Base-by-base conservation (phyloP, 2,888 invertebrate genomes). In the Invenusta paracnida region DNA sequence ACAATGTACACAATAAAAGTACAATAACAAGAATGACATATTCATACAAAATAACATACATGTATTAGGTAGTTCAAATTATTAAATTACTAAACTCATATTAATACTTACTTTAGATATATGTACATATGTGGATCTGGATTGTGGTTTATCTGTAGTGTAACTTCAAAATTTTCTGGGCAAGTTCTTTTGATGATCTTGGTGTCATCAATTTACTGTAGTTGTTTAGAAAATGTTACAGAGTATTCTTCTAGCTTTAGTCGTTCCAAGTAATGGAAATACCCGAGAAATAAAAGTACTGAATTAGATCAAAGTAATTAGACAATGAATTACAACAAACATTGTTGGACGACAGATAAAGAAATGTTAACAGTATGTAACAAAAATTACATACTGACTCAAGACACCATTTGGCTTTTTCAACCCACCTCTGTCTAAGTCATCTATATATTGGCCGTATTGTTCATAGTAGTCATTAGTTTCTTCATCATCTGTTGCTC, bases 381-480 rank as follows among this genome's bases (percentile, higher is more conserved):
- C 48, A 73, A 73, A 73, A 73, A 73, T n/a, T 73, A 73, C 73
- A 73, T 73, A 73, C 73, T 73, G 73, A 73, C 73, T 73, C 73
- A 73, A 73, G 73, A 73, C 73, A 23, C 23, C 27, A 73, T 73
- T 73, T 73, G 73, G 73, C 73, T 73, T 48, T 73, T 73, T 73
- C 73, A 73, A 73, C 73, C 73, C 73, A 73, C 11, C 73, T 73
- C 73, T 73, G 73, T 73, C 23, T 73, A 73, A 73, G 73, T 13
- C 27, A 25, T 73, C 73, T 73, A 73, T 73, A n/a, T 73, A 23
- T 73, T 73, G 48, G 73, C 73, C 11, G 27, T 13, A 73, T 73
- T 73, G 73, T 73, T 73, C 73, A 73, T 73, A 73, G 73, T 73
- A 73, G 73, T 73, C 73, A 73, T 73, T 73, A 73, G 73, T 73